A percentile compares a stretch with the other conserved stretches of the same genome.
Conservation (phyloP, 2,797 vertebrate genomes). For the Pachyuromys duprasi region DNA sequence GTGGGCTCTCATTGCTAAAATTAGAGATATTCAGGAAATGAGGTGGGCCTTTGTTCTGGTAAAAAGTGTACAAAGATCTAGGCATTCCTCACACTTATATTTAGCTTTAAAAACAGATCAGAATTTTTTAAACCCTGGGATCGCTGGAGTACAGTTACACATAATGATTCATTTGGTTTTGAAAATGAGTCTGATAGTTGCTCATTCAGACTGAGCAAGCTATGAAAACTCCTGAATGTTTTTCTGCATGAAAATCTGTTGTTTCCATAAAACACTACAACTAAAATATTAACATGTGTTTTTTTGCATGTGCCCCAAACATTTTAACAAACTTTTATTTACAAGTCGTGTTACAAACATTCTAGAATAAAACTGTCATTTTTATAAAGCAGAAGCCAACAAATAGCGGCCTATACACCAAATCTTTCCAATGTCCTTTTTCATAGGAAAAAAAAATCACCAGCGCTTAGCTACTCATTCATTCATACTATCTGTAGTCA, state of each 20-base stretch:
- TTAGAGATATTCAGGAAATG: not conserved
- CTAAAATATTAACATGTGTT: not conserved
- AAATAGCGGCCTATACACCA: not conserved
- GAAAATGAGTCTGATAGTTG: not conserved
- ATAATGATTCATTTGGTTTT: not conserved
- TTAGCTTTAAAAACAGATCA: not conserved
- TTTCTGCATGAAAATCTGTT: not conserved
- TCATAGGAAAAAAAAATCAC: not conserved
- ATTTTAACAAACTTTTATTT: slow-evolving; percentile 9
- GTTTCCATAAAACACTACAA: not conserved
- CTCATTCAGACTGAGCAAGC: not conserved
- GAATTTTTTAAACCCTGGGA: not conserved
- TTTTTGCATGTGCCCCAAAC: not conserved
- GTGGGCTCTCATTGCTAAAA: not conserved
- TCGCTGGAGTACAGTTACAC: not conserved
- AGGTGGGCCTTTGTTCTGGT: not conserved
- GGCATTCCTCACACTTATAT: not conserved
- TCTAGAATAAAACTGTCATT: not conserved
- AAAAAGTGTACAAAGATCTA: not conserved
- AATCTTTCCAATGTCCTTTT: not conserved
- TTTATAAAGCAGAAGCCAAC: too few relatives aligned
- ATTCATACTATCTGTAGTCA: not conserved
- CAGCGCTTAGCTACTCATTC: not conserved
- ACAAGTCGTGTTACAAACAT: not conserved
- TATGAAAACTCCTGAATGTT: not conserved